Evolutionary conservation across 2,113 vertebrate species (phyloP), one percentile per base, ranked within the genome.

Genomic region (Phrynosoma blainvillii): DNA sequence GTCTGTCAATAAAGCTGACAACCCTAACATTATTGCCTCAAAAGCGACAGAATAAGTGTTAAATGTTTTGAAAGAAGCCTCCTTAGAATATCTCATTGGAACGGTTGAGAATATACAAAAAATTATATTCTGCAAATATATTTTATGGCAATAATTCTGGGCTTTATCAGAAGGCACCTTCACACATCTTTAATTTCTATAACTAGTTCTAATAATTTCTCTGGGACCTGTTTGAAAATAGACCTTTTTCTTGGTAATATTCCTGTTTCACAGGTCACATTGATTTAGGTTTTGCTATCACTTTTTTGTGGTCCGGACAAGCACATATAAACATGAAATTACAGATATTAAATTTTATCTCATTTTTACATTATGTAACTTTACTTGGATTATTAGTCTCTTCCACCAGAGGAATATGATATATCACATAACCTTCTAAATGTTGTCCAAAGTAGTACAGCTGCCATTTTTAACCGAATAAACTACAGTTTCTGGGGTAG

Each of bases 161-260:
- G 30, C 89, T 71, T 91, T 93, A 92, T 95, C 92, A 92, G 92
- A 96, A 94, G 93, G 76, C 92, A 96, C 91, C 93, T 95, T 96
- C 92, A 96, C 93, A 93, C 82, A 89, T 94, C 91, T 93, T 94
- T 95, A 94, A 94, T 94, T 96, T 94, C 87, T 92, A 54, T 95
- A 93, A 91, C 92, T 90, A 91, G 85, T 95, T 95, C 89, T 94
- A 93, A 92, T 95, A 91, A 94, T 94, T 95, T 95, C 90, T 86
- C 59, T 85, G 92, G 84, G 90, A 93, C 92, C 70, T 90, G 90
- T 82, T 77, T 92, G 89, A 90, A 94, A 95, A 91, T 83, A 92
- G 85, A 89, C 47, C 78, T 93, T 47, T 94, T 95, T 89, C 81
- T 90, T 82, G 85, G 84, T 87, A 93, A 89, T 92, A 89, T 86